Percentiles rank a stretch among this genome's conserved stretches.
These are phyloP conservation scores for Phaedon cochleariae DNA, from an alignment of 2,888 invertebrate genomes.

Conservation along the genomic window DNA sequence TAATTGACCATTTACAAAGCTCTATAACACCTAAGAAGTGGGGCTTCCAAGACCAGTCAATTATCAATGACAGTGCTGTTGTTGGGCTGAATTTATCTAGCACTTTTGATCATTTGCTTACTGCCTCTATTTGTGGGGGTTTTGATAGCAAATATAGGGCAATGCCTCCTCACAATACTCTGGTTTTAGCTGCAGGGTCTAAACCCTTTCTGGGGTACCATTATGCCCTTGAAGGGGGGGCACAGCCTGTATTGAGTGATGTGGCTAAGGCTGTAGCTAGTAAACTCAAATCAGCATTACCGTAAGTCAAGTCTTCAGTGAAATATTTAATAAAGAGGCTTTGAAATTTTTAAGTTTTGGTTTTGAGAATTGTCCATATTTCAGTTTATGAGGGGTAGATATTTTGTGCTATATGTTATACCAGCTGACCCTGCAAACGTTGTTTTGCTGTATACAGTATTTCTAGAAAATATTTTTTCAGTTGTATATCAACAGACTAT, in stretches of 20 bases:
- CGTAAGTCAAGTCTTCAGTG: slow-evolving; percentile 67
- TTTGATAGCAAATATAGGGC: slow-evolving; percentile 76
- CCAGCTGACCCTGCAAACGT: no score
- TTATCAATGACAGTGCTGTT: slow-evolving; percentile 79
- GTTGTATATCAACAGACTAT: no score
- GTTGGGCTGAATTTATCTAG: slow-evolving; percentile 77
- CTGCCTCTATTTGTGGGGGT: slow-evolving; percentile 80
- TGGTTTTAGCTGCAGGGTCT: slow-evolving; percentile 80
- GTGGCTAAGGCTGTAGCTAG: slow-evolving; percentile 78
- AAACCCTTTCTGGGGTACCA: slow-evolving; percentile 90
- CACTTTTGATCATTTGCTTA: slow-evolving; percentile 86
- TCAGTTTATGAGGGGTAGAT: no score
- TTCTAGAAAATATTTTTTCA: no score
- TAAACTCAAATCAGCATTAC: slow-evolving; percentile 81
- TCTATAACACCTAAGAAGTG: slow-evolving; percentile 78
- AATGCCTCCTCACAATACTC: slow-evolving; percentile 78
- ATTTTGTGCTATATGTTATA: no score
- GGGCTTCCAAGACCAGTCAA: slow-evolving; percentile 80
- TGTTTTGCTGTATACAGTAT: no score
- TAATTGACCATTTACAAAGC: neutral
- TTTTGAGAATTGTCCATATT: no score
- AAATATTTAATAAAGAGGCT: no score
- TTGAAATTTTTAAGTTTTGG: no score
- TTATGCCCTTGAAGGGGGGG: slow-evolving; percentile 87
- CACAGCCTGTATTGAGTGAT: slow-evolving; percentile 84